Conservation (phyloP, 1,140 invertebrate species). For the Leptoteleia sp. region DNA sequence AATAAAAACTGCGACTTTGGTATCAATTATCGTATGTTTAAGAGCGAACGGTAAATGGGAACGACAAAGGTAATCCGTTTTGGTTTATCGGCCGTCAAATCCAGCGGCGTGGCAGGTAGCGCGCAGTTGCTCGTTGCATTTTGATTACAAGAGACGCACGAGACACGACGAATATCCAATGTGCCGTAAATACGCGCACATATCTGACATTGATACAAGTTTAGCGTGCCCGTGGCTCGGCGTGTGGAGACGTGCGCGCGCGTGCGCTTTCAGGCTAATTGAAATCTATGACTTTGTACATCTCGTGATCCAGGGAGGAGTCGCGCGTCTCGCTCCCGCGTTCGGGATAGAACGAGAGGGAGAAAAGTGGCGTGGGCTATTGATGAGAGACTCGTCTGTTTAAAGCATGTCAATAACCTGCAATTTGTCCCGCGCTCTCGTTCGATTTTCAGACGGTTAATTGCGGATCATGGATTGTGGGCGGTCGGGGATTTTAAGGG, state of each 20-base stretch:
- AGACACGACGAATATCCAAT: conserved; percentile 56
- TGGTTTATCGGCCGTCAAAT: conserved; percentile 65
- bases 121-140: conserved; percentile 51
- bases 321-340: not conserved
- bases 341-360: conserved; percentile 1
- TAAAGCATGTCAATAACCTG: conserved; percentile 70
- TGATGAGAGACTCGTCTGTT: conserved; percentile 64
- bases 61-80: conserved; percentile 58
- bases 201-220: conserved; percentile 70
- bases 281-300: conserved; percentile 78
- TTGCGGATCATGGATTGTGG: conserved; percentile 51
- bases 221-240: conserved; percentile 51
- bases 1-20: conserved; percentile 21
- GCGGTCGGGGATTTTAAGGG: conserved; percentile 42
- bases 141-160: conserved; percentile 64
- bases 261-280: conserved; percentile 71
- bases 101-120: conserved; percentile 41
- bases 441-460: conserved; percentile 70
- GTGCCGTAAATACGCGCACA: conserved; percentile 58
- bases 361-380: conserved; percentile 56
- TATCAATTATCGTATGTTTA: conserved; percentile 49
- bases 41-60: conserved; percentile 26
- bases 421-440: conserved; percentile 69
- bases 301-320: conserved; percentile 29
- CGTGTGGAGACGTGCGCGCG: conserved; percentile 32